Evolutionary conservation across 92 coral and sea anemone species (phyloP), one percentile per base, ranked within the genome.

Genomic region (Parazoanthus atlanticus): DNA sequence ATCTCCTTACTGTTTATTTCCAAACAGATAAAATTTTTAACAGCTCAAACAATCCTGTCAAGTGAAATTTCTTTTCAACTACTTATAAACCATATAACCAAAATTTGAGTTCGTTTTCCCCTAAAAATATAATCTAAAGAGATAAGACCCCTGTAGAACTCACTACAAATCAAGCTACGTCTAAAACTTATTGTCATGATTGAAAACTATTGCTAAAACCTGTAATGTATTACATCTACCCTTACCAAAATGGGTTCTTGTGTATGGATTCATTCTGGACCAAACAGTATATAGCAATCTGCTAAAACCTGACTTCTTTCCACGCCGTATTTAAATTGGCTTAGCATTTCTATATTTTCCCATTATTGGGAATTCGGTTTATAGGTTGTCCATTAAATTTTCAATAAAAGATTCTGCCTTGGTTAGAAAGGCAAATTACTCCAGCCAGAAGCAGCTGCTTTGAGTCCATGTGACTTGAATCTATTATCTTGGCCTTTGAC

Each of bases 301-400:
- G 41, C 29, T 15, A 74, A 46, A 84, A 69, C 65, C 30, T 26
- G 65, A 19, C 40, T 43, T 33, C 40, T 70, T 71, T 32, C 77
- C 43, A 69, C 19, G 29, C 87, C 21, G 61, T 70, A 43, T 84
- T 71, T 71, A 84, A 84, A 70, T 41, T 84, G 87, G 65, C 77
- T 84, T 84, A 79, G 77, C 87, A 84, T 84, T 84, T 84, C 87
- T 46, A 69, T 28, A 21, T 72, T 84, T 84, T 84, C 87, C 77
- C 78, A 84, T 84, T 70, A 84, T 84, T 69, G 87, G 77, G 54
- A 84, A 43, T 43, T 46, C 54, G 29, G 66, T 73, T 84, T 71
- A 84, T 84, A 84, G 79, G 78, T 70, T 84, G 87, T 43, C 87
- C 78, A 84, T 84, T 84, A 84, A 84, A 71, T 84, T 84, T 84